These are phyloP conservation scores for Sarcoramphus papa DNA, from an alignment of 2,797 vertebrate genomes.

Conservation along the genomic window DNA sequence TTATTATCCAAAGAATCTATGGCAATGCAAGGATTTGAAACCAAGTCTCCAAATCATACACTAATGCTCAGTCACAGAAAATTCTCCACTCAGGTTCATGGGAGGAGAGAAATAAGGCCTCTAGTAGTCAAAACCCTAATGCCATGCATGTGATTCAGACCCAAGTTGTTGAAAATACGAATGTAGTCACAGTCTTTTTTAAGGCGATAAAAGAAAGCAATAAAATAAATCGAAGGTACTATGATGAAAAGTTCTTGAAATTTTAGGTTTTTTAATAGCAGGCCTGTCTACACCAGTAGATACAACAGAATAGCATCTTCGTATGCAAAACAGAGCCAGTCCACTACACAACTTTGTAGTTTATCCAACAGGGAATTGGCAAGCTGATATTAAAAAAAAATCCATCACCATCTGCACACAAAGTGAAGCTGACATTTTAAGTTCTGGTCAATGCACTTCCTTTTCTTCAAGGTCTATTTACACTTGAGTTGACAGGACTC, in stretches of 20 bases:
- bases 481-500: not conserved
- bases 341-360: not conserved
- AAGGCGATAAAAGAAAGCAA: not conserved
- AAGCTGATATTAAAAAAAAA: not conserved
- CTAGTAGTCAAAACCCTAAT: not conserved
- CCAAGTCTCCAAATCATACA: not conserved
- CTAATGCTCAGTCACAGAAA: not conserved
- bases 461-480: slow-evolving; percentile 12
- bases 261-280: not conserved
- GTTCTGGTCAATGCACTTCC: not conserved
- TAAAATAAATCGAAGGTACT: not conserved
- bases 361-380: not conserved
- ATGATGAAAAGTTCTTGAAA: not conserved
- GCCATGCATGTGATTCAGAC: not conserved
- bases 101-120: not conserved
- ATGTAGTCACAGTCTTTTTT: not conserved
- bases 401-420: not conserved
- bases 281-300: not conserved
- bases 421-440: not conserved
- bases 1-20: not conserved
- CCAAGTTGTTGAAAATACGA: accelerated
- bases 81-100: not conserved
- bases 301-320: not conserved
- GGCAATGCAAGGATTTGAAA: not conserved
- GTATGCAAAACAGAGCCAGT: not conserved